Evolutionary conservation across 35 echinoderm and acorn worm genomes (phyloP), one percentile per base, ranked within the genome.

Genomic region (Holothuria glaberrima): DNA sequence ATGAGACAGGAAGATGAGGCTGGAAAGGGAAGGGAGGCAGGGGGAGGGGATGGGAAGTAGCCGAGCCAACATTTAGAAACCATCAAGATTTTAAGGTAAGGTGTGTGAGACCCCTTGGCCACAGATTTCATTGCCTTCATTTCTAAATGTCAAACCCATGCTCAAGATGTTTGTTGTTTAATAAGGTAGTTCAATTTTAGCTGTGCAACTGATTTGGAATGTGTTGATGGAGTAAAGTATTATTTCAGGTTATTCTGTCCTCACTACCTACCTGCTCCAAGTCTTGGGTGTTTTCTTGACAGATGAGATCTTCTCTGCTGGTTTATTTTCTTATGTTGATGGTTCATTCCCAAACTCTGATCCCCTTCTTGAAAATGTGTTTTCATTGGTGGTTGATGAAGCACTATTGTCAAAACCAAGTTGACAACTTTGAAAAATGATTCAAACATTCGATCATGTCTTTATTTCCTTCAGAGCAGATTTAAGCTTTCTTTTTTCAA

Each of bases 341-440:
- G 71, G 71, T 75, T 75, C 71, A 75, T 75, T 75, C 71, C 71
- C 71, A 75, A 75, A 75, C 71, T 44, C 12, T 38, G 71, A 75
- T 44, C 71, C 36, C 36, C 36, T 41, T 41, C 36, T 41, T 41
- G 36, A 41, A 41, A 75, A 75, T 75, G 35, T 75, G 71, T 75
- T 75, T 75, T 75, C 71, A 75, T 75, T 75, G 71, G 33, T 41
- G 71, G 71, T 75, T 75, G 71, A 44, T 20, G 17, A 44, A 17
- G n/a, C 35, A 75, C 46, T 44, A 75, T 41, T 75, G 71, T 21
- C 71, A 75, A 75, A 30, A 41, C 17, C 18, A 36, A 75, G 46
- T 21, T 22, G 71, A 75, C 46, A 30, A 71, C 68, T 71, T 30
- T 71, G 71, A 75, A 75, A 75, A 75, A 36, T 41, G 71, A 75